These are phyloP conservation scores for Nymphalis c-album DNA, from an alignment of 2,888 invertebrate genomes.

Conservation along the genomic window DNA sequence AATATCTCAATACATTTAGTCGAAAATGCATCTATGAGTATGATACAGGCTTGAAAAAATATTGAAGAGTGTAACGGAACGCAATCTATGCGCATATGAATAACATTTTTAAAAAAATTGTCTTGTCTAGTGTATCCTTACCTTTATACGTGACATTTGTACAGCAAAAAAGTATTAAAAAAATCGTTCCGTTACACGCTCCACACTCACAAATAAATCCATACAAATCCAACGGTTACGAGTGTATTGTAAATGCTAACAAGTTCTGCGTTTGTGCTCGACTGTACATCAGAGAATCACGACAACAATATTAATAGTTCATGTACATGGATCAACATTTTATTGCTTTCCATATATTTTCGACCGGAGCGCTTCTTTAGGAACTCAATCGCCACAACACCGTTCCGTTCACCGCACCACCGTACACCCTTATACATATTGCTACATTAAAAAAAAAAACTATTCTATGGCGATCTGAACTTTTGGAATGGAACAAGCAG, in stretches of 20 bases:
- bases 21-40: conserved; percentile 76
- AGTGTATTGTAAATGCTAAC: conserved; percentile 58
- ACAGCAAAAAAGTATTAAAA: conserved; percentile 16
- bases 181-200: conserved; percentile 35
- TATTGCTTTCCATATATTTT: background rate
- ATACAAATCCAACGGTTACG: conserved; percentile 70
- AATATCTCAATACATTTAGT: conserved; percentile 58
- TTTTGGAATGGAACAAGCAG: conserved; percentile 34
- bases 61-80: conserved; percentile 36
- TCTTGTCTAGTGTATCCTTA: conserved; percentile 8
- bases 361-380: conserved; percentile 11
- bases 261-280: conserved; percentile 13
- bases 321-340: background rate
- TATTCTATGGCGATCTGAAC: conserved; percentile 43
- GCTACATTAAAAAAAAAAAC: conserved; percentile 32
- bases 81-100: conserved; percentile 4
- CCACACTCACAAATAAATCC: conserved; percentile 55
- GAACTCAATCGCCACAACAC: conserved; percentile 3
- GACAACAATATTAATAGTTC: no score
- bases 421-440: conserved; percentile 1
- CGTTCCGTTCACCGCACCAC: conserved; percentile 8
- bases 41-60: conserved; percentile 66
- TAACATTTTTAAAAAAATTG: background rate
- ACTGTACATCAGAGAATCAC: background rate
- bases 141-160: background rate